Percentiles rank a stretch among this genome's conserved stretches.
These are phyloP conservation scores for Hemiscyllium ocellatum DNA, from an alignment of 2,113 vertebrate species.

Conservation along the genomic window DNA sequence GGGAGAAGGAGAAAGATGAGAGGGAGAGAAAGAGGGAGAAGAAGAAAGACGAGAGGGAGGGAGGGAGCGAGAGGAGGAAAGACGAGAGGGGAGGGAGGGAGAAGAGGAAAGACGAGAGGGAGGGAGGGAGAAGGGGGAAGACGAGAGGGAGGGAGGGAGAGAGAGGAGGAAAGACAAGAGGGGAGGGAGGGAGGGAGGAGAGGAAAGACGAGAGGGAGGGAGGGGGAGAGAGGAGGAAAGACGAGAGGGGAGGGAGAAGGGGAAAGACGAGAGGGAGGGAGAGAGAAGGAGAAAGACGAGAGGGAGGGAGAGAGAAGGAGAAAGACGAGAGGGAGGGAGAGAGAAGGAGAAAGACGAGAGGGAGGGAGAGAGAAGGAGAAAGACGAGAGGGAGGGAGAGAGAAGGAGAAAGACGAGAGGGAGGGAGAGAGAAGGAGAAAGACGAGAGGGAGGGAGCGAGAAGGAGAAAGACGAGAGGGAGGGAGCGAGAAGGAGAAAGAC, in stretches of 20 bases:
- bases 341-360: too few species aligned
- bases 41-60: too few species aligned
- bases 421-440: not conserved
- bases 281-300: too few species aligned
- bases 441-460: not conserved
- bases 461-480: not conserved
- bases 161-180: fast-evolving
- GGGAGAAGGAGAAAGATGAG: too few species aligned
- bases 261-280: not conserved
- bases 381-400: not conserved
- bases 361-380: too few species aligned
- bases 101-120: not conserved
- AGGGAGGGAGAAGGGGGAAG: fast-evolving
- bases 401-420: not conserved
- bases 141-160: fast-evolving
- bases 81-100: too few species aligned
- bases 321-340: too few species aligned
- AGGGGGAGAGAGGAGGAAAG: not conserved
- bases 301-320: too few species aligned
- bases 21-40: not conserved
- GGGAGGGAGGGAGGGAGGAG: fast-evolving
- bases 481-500: not conserved
- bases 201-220: not conserved
- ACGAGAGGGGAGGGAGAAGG: not conserved
- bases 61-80: fast-evolving